Conservation (phyloP, 2,888 invertebrate species). For the Eupsilia transversa region DNA sequence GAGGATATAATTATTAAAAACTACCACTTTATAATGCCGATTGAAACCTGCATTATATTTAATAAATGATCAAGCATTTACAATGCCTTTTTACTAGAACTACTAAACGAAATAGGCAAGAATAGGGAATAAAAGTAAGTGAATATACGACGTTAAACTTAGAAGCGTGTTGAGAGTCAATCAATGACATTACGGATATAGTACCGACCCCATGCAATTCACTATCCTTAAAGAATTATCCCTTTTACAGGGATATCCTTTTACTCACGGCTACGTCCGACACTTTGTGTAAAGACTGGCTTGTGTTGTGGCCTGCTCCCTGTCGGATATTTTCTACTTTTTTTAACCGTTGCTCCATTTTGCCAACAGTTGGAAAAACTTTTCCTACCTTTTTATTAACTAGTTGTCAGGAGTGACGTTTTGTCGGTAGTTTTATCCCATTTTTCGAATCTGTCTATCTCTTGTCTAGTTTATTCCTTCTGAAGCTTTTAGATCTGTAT, state of each 20-base stretch:
- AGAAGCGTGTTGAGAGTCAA: slow-evolving; percentile 44
- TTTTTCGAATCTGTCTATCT: background rate
- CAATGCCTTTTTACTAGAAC: too few relatives aligned
- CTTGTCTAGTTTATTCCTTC: background rate
- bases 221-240: slow-evolving; percentile 55
- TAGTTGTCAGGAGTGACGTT: slow-evolving; percentile 3
- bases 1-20: background rate
- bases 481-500: background rate
- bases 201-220: slow-evolving; percentile 38
- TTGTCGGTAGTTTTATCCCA: background rate
- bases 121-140: slow-evolving; percentile 23
- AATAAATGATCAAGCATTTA: background rate
- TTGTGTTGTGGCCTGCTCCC: slow-evolving; percentile 13
- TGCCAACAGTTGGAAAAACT: slow-evolving; percentile 26
- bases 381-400: slow-evolving; percentile 21
- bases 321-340: slow-evolving; percentile 13
- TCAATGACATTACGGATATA: slow-evolving; percentile 24
- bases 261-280: slow-evolving; percentile 10
- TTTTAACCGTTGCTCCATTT: slow-evolving; percentile 38
- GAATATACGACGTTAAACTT: background rate
- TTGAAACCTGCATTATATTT: too few relatives aligned
- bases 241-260: slow-evolving; percentile 49
- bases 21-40: background rate
- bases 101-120: background rate
- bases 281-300: slow-evolving; percentile 20